These are phyloP conservation scores for Pseudochaenichthys georgianus DNA, from an alignment of 2,797 vertebrate species.

Conservation along the genomic window DNA sequence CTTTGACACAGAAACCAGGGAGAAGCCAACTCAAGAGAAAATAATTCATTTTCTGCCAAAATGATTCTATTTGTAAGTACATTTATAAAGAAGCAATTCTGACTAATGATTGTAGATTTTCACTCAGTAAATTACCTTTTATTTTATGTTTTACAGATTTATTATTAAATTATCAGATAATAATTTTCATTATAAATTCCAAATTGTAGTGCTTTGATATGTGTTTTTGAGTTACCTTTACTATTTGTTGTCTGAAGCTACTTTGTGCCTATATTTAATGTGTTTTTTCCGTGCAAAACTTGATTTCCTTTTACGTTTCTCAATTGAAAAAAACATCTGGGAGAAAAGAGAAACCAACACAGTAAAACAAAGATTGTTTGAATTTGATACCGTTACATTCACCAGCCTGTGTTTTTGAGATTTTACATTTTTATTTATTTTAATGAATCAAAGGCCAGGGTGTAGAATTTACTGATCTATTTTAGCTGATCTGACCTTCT, in stretches of 20 bases:
- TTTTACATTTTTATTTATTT: too few relatives aligned
- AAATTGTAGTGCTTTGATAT: background rate
- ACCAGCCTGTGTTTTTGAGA: too few relatives aligned
- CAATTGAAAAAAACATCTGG: too few relatives aligned
- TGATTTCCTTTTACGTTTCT: too few relatives aligned
- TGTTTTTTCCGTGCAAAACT: background rate
- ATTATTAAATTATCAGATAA: background rate
- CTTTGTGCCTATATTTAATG: too few relatives aligned
- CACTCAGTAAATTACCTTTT: background rate
- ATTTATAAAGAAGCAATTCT: background rate
- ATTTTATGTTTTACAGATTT: background rate
- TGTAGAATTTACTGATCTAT: too few relatives aligned
- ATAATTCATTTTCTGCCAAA: background rate
- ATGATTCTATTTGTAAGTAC: background rate
- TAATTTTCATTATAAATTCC: too few relatives aligned
- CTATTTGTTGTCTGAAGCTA: too few relatives aligned
- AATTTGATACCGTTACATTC: too few relatives aligned
- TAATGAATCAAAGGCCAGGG: too few relatives aligned
- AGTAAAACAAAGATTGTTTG: background rate
- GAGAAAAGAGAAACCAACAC: too few relatives aligned
- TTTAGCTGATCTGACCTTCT: too few relatives aligned
- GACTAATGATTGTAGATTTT: background rate
- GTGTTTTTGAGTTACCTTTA: background rate
- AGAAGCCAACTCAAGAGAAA: conserved; percentile 24
- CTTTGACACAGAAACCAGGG: conserved; percentile 72